Percentiles rank a stretch among this genome's conserved stretches.
phyloP scores from a whole-genome alignment of 2,113 vertebrate species.

The Rhabdomys dilectus region DNA sequence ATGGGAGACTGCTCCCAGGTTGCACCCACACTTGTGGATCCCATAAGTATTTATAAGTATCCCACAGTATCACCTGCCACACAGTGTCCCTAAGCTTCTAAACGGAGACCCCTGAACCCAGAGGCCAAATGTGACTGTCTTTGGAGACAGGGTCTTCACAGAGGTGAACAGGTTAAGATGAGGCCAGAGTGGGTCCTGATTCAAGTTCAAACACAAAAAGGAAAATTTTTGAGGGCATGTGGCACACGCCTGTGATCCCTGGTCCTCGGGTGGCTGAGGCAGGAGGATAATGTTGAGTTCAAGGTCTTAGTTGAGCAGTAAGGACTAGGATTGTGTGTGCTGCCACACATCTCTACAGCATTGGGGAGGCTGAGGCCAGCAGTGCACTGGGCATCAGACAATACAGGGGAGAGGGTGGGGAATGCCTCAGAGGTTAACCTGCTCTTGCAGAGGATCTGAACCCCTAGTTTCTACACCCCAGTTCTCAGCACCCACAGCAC shows the following conservation, averaged over 20 bases:
- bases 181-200: not conserved
- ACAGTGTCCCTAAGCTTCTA: not conserved
- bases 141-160: not conserved
- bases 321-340: not conserved
- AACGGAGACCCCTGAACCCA: not conserved
- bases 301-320: not conserved
- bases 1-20: too few species aligned
- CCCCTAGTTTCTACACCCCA: not conserved
- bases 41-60: too few species aligned
- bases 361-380: not conserved
- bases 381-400: not conserved
- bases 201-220: not conserved
- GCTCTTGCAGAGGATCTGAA: not conserved
- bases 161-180: not conserved
- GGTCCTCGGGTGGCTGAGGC: not conserved
- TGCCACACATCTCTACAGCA: not conserved
- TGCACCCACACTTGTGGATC: fast-evolving
- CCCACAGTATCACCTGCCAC: not conserved
- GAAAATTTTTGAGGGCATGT: not conserved
- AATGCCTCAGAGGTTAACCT: not conserved
- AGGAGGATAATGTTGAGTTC: not conserved
- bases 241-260: not conserved
- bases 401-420: too few species aligned
- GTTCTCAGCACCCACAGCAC: not conserved
- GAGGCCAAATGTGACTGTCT: not conserved